These are phyloP conservation scores for Montipora capitata DNA, from an alignment of 92 coral and sea anemone species.

Conservation along the genomic window DNA sequence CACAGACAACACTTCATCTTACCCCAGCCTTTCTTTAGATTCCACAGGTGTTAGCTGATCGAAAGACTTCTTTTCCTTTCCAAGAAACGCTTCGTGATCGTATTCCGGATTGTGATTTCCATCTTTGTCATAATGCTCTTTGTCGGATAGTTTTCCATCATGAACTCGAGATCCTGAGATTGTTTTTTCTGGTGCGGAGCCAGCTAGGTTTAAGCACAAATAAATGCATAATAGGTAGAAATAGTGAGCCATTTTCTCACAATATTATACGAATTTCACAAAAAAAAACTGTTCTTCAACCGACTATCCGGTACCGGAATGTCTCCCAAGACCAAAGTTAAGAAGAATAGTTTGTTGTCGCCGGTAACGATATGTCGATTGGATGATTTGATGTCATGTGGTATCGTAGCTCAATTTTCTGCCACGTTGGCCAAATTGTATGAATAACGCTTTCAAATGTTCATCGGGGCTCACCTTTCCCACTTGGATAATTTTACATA, in stretches of 20 bases:
- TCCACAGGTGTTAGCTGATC: constrained; percentile 94
- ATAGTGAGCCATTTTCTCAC: constrained; percentile 16
- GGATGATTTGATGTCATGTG: constrained; percentile 32
- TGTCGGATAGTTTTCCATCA: constrained; percentile 85
- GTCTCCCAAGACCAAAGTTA: neutral
- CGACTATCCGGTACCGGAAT: neutral
- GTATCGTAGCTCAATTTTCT: constrained; percentile 23
- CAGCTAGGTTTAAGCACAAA: constrained; percentile 10
- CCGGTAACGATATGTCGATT: constrained; percentile 5
- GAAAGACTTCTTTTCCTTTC: constrained; percentile 92
- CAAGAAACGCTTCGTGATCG: constrained; percentile 98
- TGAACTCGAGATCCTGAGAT: constrained; percentile 30
- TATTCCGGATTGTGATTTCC: constrained; percentile 91
- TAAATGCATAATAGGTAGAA: constrained; percentile 5
- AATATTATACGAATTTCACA: too few relatives aligned
- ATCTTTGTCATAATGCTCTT: constrained; percentile 79
- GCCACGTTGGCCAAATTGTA: constrained; percentile 74
- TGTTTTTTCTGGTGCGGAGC: constrained; percentile 53
- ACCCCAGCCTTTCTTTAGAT: constrained; percentile 87
- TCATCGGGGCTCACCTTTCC: neutral
- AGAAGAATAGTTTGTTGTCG: neutral
- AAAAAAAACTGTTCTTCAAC: neutral
- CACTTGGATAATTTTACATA: neutral
- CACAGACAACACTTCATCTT: constrained; percentile 11
- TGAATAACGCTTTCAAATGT: neutral